These are phyloP conservation scores for Apis florea DNA, from an alignment of 1,140 invertebrate genomes.

Conservation along the genomic window DNA sequence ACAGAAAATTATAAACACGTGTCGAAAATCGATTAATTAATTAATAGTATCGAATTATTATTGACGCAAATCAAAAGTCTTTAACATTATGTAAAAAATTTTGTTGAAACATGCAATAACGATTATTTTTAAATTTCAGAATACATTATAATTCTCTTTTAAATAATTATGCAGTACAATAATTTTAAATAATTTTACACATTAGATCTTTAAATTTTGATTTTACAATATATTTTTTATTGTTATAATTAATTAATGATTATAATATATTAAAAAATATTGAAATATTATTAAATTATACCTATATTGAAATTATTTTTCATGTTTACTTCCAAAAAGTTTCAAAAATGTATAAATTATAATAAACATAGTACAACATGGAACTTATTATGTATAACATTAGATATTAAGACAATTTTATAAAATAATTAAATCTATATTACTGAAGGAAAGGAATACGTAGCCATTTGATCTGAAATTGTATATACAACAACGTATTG, in stretches of 20 bases:
- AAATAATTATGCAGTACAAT: too few species aligned
- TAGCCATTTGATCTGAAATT: constrained; percentile 7
- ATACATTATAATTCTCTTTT: background rate
- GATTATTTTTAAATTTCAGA: background rate
- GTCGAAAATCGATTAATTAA: background rate
- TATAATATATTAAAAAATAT: too few species aligned
- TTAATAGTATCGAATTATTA: background rate
- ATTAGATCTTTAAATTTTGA: too few species aligned
- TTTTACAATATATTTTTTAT: too few species aligned
- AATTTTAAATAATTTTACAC: too few species aligned
- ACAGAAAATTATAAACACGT: background rate
- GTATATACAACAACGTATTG: constrained; percentile 8
- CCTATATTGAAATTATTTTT: too few species aligned
- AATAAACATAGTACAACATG: too few species aligned
- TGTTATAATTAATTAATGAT: background rate
- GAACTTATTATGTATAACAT: background rate
- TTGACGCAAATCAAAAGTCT: too few species aligned
- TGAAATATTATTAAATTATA: too few species aligned
- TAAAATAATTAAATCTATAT: background rate
- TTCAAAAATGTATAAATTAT: background rate
- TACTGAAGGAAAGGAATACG: background rate
- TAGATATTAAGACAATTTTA: background rate
- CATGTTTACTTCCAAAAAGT: background rate
- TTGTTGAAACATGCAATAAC: too few species aligned
- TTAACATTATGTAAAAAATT: too few species aligned